These are phyloP conservation scores for Pseudococcus viburni DNA, from an alignment of 2,888 invertebrate genomes.

Conservation along the genomic window DNA sequence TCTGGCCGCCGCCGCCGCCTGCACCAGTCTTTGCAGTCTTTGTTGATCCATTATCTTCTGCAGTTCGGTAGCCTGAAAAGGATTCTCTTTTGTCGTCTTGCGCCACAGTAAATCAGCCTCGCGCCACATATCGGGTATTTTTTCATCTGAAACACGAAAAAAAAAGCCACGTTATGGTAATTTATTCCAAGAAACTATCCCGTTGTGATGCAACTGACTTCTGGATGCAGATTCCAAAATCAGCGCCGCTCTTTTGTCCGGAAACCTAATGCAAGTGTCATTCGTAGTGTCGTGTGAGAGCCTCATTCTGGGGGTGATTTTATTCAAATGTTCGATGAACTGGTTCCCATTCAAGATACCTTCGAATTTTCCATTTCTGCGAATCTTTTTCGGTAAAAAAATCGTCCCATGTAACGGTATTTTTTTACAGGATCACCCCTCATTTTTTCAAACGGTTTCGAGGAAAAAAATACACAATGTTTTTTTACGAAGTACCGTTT, in stretches of 20 bases:
- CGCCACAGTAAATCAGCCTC: conserved; percentile 52
- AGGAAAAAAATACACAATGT: neutral
- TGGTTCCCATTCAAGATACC: neutral
- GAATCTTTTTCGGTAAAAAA: neutral
- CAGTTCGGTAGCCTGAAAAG: conserved; percentile 7
- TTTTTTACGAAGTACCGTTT: conserved; percentile 15
- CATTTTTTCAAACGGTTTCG: neutral
- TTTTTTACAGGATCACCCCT: neutral
- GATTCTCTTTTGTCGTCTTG: conserved; percentile 53
- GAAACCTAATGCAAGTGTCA: neutral
- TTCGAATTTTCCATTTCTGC: neutral
- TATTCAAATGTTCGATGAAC: neutral
- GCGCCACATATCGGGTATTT: conserved; percentile 55
- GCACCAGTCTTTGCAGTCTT: conserved; percentile 35
- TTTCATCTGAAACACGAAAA: conserved; percentile 34
- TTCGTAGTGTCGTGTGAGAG: neutral
- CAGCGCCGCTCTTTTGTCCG: neutral
- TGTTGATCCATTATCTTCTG: conserved; percentile 44
- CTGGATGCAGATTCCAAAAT: neutral
- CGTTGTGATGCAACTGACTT: neutral
- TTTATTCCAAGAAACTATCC: neutral
- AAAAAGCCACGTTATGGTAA: neutral
- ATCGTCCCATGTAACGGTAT: neutral
- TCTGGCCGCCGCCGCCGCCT: conserved; percentile 31
- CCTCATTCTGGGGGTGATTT: neutral